phyloP scores from a whole-genome alignment of 2,113 vertebrate species.

The Scomber scombrus region DNA sequence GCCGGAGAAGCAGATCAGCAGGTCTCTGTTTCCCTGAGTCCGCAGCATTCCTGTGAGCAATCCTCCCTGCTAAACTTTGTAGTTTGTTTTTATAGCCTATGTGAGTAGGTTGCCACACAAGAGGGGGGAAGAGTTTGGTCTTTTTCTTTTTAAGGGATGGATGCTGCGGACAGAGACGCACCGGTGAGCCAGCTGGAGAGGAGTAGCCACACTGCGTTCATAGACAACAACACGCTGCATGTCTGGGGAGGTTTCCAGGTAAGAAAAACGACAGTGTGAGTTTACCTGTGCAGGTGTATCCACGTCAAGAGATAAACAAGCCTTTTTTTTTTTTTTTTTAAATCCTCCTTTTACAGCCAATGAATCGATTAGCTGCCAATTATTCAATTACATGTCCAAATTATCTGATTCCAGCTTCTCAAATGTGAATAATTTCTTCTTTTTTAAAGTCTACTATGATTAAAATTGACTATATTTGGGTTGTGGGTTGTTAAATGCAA shows the following conservation, averaged over 20 bases:
- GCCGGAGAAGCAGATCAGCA: neutral
- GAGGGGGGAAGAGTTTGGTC: neutral
- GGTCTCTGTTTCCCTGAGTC: neutral
- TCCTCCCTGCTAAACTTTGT: neutral
- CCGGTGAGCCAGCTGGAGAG: slow-evolving; percentile 86
- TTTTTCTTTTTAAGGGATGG: slow-evolving; percentile 46
- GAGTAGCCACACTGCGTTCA: slow-evolving; percentile 92
- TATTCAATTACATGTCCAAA: too few species aligned
- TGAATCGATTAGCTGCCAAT: too few species aligned
- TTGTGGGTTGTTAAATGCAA: too few species aligned
- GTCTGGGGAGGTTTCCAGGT: slow-evolving; percentile 96
- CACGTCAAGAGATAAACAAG: neutral
- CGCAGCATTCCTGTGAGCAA: neutral
- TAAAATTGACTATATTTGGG: too few species aligned
- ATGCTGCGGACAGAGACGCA: slow-evolving; percentile 17
- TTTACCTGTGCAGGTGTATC: slow-evolving; percentile 2
- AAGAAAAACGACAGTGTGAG: slow-evolving; percentile 48
- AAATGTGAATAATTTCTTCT: too few species aligned
- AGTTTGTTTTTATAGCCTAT: slow-evolving; percentile 17
- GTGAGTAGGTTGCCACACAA: neutral
- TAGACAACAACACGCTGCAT: slow-evolving; percentile 87
- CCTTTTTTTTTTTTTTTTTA: too few species aligned
- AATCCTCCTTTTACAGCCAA: too few species aligned
- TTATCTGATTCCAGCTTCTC: too few species aligned
- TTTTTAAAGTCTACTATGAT: too few species aligned